phyloP scores from a whole-genome alignment of 1,140 invertebrate genomes.

The honey bee (Apis mellifera) region Amel_HAv3.1 CM009945.2:4742501-4743000 shows the following conservation, averaged over 20 bases:
- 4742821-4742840: no score
- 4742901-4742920: neutral
- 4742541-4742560: conserved; percentile 3
- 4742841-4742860: neutral
- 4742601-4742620: neutral
- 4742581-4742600: conserved; percentile 7
- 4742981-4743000: neutral
- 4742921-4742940: neutral
- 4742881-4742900: conserved; percentile 5
- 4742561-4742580: conserved; percentile 4
- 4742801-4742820: neutral
- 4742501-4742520: neutral
- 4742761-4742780: neutral
- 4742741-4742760: neutral
- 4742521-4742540: neutral
- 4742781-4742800: neutral
- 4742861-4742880: neutral
- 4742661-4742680: neutral
- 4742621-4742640: neutral
- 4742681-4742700: neutral
- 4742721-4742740: no score
- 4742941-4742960: neutral
- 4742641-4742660: neutral
- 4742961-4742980: neutral
- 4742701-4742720: no score